phyloP scores from a whole-genome alignment of 2,113 vertebrate genomes.

The Sturnus vulgaris region DNA sequence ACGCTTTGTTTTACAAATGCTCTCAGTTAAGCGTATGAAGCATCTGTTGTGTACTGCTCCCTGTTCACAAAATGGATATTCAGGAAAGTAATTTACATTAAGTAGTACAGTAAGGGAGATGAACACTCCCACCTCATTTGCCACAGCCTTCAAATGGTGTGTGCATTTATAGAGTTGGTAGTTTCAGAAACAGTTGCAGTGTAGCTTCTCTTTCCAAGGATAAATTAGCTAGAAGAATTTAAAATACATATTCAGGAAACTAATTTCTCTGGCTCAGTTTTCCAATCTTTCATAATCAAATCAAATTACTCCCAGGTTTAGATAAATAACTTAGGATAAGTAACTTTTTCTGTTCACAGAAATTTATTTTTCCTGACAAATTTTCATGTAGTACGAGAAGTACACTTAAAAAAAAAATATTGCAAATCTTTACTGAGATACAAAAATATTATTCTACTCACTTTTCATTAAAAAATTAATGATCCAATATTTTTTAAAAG shows the following conservation, averaged over 20 bases:
- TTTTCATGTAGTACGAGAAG: background rate
- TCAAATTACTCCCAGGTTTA: background rate
- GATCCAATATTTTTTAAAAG: background rate
- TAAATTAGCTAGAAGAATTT: background rate
- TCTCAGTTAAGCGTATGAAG: background rate
- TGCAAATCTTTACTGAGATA: background rate
- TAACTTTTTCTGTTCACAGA: background rate
- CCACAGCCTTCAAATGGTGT: background rate
- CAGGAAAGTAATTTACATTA: background rate
- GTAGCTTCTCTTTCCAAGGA: background rate
- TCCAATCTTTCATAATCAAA: background rate
- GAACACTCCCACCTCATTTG: slow-evolving; percentile 24
- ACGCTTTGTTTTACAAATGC: background rate
- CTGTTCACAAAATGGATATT: background rate
- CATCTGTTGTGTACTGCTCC: background rate
- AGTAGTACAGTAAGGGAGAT: background rate
- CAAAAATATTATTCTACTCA: background rate
- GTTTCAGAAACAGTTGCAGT: background rate
- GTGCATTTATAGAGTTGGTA: background rate
- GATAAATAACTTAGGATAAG: background rate
- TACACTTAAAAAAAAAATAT: background rate
- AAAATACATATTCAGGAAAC: background rate
- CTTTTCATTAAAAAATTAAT: background rate
- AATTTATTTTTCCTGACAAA: background rate
- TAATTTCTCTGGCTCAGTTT: background rate